These are phyloP conservation scores for Danio choprae DNA, from an alignment of 2,797 vertebrate genomes.

Conservation along the genomic window DNA sequence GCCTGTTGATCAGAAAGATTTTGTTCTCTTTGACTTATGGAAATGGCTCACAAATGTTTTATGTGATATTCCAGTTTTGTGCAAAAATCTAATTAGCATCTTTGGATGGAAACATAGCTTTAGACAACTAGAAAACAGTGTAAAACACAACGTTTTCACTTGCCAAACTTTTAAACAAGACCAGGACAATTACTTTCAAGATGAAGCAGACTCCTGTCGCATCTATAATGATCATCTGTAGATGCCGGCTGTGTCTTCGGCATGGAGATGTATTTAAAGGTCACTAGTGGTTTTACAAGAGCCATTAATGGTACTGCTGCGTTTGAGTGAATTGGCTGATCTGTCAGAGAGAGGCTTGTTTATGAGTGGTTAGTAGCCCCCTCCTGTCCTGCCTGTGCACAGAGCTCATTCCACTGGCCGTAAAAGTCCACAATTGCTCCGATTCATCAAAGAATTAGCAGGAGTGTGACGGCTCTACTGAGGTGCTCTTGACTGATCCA, in stretches of 20 bases:
- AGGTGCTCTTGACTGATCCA: slow-evolving; percentile 61
- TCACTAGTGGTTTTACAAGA: slow-evolving; percentile 77
- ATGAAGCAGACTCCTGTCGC: slow-evolving; percentile 60
- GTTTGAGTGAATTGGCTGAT: slow-evolving; percentile 75
- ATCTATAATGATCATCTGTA: slow-evolving; percentile 67
- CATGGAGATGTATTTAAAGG: slow-evolving; percentile 76
- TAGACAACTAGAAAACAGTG: background rate
- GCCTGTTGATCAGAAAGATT: too few relatives aligned
- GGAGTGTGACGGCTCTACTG: slow-evolving; percentile 62
- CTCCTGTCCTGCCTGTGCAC: slow-evolving; percentile 58
- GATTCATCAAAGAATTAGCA: slow-evolving; percentile 78
- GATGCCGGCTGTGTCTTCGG: slow-evolving; percentile 62
- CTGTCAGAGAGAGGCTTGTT: slow-evolving; percentile 77
- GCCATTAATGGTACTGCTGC: slow-evolving; percentile 70
- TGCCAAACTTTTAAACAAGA: slow-evolving; percentile 50
- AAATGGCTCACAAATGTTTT: too few relatives aligned
- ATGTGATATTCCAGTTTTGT: too few relatives aligned
- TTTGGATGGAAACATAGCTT: too few relatives aligned
- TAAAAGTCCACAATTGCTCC: slow-evolving; percentile 76
- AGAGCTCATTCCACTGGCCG: slow-evolving; percentile 69
- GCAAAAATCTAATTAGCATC: too few relatives aligned
- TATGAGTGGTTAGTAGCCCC: slow-evolving; percentile 70
- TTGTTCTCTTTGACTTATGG: too few relatives aligned
- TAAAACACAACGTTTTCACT: slow-evolving; percentile 27
- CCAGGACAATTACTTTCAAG: slow-evolving; percentile 21